Evolutionary conservation across 2,888 invertebrate genomes (phyloP).

Genomic region (Sarcophaga variegata): DNA sequence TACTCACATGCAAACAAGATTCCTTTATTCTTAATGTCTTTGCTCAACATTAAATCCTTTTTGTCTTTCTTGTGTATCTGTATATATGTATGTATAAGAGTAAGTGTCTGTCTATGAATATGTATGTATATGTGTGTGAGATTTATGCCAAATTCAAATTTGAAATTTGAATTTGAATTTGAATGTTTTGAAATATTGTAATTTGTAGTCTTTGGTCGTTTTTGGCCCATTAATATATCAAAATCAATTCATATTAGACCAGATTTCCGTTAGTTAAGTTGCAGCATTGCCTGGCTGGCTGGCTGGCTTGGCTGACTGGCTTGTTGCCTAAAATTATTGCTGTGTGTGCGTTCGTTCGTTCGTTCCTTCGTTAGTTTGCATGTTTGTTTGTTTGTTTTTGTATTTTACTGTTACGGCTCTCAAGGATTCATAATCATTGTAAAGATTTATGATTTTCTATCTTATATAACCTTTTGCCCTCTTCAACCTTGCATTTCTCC

Average conservation of each 20-base stretch:
- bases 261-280: conserved; percentile 54
- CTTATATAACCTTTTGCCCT: conserved; percentile 29
- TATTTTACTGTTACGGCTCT: conserved; percentile 24
- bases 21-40: conserved; percentile 38
- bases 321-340: conserved; percentile 3
- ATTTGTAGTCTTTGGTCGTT: conserved; percentile 61
- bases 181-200: conserved; percentile 47
- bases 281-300: conserved; percentile 2
- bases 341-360: conserved; percentile 23
- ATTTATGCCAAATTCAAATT: conserved; percentile 54
- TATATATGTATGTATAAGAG: not conserved
- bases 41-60: too few species aligned
- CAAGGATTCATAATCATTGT: conserved; percentile 62
- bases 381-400: conserved; percentile 9
- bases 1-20: conserved; percentile 9
- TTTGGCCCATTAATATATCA: conserved; percentile 79
- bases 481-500: not conserved
- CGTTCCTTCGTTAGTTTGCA: conserved; percentile 3
- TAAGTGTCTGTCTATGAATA: not conserved
- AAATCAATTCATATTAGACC: conserved; percentile 79
- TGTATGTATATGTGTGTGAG: conserved; percentile 9
- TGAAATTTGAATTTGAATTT: conserved; percentile 54
- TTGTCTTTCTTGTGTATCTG: not conserved
- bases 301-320: conserved; percentile 21
- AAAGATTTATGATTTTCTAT: conserved; percentile 71